Evolutionary conservation across 1,140 invertebrate genomes (phyloP), one percentile per base, ranked within the genome.

Genomic region (Tetraneura akinire): DNA sequence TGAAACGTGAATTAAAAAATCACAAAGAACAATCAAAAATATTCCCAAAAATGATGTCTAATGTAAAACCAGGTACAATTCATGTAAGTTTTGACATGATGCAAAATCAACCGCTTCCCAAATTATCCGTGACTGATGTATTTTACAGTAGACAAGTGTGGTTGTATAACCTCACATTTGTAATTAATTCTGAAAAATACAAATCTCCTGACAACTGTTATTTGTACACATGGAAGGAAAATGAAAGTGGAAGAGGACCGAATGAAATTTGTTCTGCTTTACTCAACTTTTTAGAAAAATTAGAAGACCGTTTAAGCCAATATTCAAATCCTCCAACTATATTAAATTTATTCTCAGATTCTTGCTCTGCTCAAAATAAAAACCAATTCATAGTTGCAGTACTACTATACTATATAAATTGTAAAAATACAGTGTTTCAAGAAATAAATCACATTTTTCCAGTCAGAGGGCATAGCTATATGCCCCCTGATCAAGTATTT

Each of bases 111-210:
- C 80, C 73, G 10, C 66, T 82, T 14, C 82, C 80, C 4, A 82
- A 82, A 73, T 57, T 80, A 13, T 51, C 74, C 37, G 71, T 82
- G 37, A 53, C 55, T n/a, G 81, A 42, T n/a, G 64, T 57, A 26
- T 82, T 74, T 82, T 85, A 84, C 64, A 81, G 80, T n/a, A 42
- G 84, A n/a, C 84, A 86, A 80, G 68, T 86, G 11, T 83, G 84
- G 80, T 80, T 84, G 26, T 84, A 84, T 53, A 85, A 84, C 80
- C 84, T 85, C 68, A 84, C 83, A 13, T 82, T 85, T 26, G 83
- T 84, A 18, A 62, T 80, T 62, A 83, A 83, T 49, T 62, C 82
- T 29, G 51, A 47, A 42, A 10, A 32, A 18, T 26, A 53, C 13
- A 18, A 29, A 71, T 21, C 80, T 26, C 32, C 55, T 53, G 80